Base-by-base conservation (phyloP, 2,888 invertebrate genomes). In the Trichacis sp. region DNA sequence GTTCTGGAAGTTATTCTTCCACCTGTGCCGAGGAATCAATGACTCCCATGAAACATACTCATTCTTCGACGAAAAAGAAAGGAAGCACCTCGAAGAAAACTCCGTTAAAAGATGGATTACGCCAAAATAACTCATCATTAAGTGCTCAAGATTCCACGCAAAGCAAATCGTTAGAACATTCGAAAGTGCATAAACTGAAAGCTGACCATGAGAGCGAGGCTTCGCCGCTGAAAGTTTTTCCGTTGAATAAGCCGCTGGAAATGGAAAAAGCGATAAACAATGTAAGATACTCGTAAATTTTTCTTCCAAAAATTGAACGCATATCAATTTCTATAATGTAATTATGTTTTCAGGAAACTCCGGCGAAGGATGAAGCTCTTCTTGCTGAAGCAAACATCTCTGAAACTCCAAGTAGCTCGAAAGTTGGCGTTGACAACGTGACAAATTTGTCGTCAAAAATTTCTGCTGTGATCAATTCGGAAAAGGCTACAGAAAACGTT, bases 341-440 rank as follows among this genome's bases (percentile, higher is more conserved):
- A n/a, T n/a, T n/a, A n/a, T n/a, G n/a, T n/a, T n/a, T n/a, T n/a
- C 70, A 72, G 38, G 83, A 83, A 64, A 84, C 83, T 0, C 84
- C 83, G 2, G 77, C 72, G 0, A 84, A 84, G 42, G 76, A 81
- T 14, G 81, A 83, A 0, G 64, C 64, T 49, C 57, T 72, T 1
- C 59, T 78, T 1, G 46, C 72, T 1, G 82, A 84, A 48, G 77
- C 75, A 1, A 68, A 73, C 11, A 84, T 84, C 56, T 80, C 79
- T 0, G 83, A 82, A 43, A 84, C 83, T 1, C 84, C 84, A 0
- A 80, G 73, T 30, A 78, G 81, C 49, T 78, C 83, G 0, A 80
- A 83, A 61, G 20, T 60, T 0, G 81, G 79, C 0, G 56, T 79
- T 1, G 81, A 82, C 6, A 77, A 59, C n/a, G 9, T 76, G 1